Base-by-base conservation (phyloP, 53 echinoderm and acorn worm species). In the Paracentrotus lividus region DNA sequence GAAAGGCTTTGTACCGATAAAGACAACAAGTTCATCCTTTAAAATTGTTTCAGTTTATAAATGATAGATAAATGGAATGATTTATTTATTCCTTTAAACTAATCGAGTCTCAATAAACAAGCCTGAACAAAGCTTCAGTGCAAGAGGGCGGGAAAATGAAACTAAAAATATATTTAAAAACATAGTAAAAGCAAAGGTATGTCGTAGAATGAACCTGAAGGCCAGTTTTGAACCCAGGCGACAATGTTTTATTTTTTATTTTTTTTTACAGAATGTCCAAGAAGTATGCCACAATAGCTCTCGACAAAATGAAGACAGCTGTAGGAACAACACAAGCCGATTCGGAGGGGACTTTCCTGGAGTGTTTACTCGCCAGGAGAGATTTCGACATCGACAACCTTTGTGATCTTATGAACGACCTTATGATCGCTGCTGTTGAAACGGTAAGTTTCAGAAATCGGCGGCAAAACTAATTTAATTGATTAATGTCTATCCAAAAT, bases 381-480 rank as follows among this genome's bases (percentile, higher is more conserved):
- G 86, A 93, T 49, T 90, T 90, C 31, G 93, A 94, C 26, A 88
- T 95, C 10, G 95, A 95, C 42, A 94, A 66, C 34, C 93, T 98
- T 4, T 95, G 93, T 49, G 96, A 96, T 26, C 88, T 98, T 21
- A 94, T 96, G 55, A 98, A 96, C 49, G 99, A 99, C 61, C 86
- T 99, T 32, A 76, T 99, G 81, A 92, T 97, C 8, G 97, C 94
- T 8, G 96, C 95, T 8, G 93, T 99, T 20, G 99, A 99, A 58
- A 99, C 97, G 86, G 99, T 99, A 86, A 81, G 47, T 81, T 77
- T 77, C n/a, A 15, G 13, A 2, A 0, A 20, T 59, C 59, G 33
- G 2, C 31, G 26, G 61, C 26, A 27, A 61, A 18, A n/a, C n/a
- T n/a, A n/a, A n/a, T n/a, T n/a, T n/a, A n/a, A 7, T 61, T 29